Conservation (phyloP, 2,797 vertebrate genomes). For the Carduelis carduelis region DNA sequence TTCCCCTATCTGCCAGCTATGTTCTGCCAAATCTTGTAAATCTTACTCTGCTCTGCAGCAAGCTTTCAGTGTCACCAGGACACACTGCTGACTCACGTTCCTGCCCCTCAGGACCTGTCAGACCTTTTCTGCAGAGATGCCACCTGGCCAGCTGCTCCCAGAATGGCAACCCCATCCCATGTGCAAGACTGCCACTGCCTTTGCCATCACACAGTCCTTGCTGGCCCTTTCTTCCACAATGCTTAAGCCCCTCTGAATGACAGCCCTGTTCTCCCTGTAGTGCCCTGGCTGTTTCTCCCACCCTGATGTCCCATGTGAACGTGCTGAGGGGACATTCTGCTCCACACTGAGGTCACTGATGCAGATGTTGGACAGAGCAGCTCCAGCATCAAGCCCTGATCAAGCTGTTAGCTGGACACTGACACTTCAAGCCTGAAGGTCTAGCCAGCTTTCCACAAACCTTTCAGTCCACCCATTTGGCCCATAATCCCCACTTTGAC, state of each 20-base stretch:
- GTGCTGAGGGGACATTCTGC: not conserved
- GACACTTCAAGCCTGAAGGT: not conserved
- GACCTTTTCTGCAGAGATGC: not conserved
- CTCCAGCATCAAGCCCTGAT: not conserved
- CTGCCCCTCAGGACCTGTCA: not conserved
- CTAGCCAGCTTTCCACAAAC: not conserved
- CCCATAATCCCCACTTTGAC: not conserved
- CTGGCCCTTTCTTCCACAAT: not conserved
- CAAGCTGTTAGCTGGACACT: not conserved
- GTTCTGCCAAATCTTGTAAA: not conserved
- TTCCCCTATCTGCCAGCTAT: not conserved
- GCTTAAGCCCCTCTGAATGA: not conserved
- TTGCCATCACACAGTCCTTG: no score
- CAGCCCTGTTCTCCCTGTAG: not conserved
- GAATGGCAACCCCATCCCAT: not conserved
- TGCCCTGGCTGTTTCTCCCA: not conserved
- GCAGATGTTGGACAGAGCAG: not conserved
- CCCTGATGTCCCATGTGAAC: fast-evolving
- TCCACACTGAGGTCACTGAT: not conserved
- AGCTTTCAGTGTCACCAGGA: not conserved
- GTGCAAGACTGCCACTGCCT: no score
- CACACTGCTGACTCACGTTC: not conserved
- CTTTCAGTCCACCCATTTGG: not conserved
- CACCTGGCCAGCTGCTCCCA: not conserved
- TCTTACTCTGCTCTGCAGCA: not conserved